These are phyloP conservation scores for rabbit (Oryctolagus cuniculus) DNA, from an alignment of 2,113 vertebrate genomes.

Conservation along the genomic window DNA sequence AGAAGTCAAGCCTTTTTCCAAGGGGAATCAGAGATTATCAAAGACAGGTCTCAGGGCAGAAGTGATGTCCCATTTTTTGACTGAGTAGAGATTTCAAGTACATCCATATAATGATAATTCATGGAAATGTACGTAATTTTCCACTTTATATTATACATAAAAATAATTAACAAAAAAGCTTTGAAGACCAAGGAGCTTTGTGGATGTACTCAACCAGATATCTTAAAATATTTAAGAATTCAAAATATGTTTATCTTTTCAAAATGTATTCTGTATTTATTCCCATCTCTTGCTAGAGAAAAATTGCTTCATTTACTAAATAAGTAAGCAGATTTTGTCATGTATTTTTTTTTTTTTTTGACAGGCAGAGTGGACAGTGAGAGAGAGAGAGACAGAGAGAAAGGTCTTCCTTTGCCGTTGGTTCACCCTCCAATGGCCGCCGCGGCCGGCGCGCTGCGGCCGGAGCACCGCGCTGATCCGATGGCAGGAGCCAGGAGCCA, in stretches of 20 bases:
- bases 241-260: conserved; percentile 23
- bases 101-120: not conserved
- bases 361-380: too few species aligned
- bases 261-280: not conserved
- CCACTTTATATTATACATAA: not conserved
- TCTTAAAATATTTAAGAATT: conserved; percentile 19
- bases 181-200: not conserved
- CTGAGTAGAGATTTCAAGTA: not conserved
- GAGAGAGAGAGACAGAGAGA: too few species aligned
- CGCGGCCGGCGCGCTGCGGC: too few species aligned
- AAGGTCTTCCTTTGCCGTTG: too few species aligned
- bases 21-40: not conserved
- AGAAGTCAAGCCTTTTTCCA: not conserved
- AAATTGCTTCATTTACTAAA: conserved; percentile 39
- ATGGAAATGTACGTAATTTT: not conserved
- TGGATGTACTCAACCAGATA: not conserved
- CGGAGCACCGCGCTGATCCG: too few species aligned
- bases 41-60: not conserved
- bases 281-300: not conserved
- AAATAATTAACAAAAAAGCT: conserved; percentile 23
- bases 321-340: not conserved
- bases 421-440: too few species aligned
- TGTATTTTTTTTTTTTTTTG: too few species aligned
- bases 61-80: not conserved
- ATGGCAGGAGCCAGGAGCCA: too few species aligned